phyloP scores from a whole-genome alignment of 2,888 invertebrate genomes.

The Eupithecia subfuscata region DNA sequence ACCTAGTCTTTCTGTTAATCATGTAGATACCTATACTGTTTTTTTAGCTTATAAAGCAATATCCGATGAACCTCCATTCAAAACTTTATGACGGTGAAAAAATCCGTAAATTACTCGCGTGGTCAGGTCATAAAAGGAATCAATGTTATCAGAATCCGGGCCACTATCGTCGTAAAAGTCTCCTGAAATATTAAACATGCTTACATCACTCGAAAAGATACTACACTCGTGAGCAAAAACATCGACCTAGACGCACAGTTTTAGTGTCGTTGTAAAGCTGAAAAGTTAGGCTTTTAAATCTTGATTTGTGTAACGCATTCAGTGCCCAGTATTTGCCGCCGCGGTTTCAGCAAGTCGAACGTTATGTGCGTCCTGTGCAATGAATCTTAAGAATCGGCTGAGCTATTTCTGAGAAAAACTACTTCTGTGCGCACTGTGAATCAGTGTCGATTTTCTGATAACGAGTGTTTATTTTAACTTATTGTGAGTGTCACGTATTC shows the following conservation, averaged over 20 bases:
- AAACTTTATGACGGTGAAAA: constrained; percentile 12
- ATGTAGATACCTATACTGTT: neutral
- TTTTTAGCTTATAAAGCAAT: neutral
- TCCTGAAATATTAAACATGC: constrained; percentile 41
- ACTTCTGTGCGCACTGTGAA: neutral
- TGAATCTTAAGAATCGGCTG: neutral
- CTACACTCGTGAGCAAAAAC: neutral
- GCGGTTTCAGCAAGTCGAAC: neutral
- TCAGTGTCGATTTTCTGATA: neutral
- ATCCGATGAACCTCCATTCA: neutral
- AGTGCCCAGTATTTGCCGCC: neutral
- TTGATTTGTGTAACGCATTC: neutral
- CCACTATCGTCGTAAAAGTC: constrained; percentile 37
- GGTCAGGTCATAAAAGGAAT: constrained; percentile 47
- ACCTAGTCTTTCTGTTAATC: neutral
- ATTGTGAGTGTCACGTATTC: too few relatives aligned
- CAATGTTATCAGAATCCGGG: constrained; percentile 45
- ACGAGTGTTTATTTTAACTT: neutral
- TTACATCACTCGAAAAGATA: constrained; percentile 10
- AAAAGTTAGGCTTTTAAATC: neutral
- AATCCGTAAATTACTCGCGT: constrained; percentile 9
- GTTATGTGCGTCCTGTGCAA: neutral
- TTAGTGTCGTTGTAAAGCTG: neutral
- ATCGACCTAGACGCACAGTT: neutral
- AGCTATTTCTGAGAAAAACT: neutral